Evolutionary conservation across 2,888 invertebrate species (phyloP).

Genomic region (Drosophila falleni): DNA sequence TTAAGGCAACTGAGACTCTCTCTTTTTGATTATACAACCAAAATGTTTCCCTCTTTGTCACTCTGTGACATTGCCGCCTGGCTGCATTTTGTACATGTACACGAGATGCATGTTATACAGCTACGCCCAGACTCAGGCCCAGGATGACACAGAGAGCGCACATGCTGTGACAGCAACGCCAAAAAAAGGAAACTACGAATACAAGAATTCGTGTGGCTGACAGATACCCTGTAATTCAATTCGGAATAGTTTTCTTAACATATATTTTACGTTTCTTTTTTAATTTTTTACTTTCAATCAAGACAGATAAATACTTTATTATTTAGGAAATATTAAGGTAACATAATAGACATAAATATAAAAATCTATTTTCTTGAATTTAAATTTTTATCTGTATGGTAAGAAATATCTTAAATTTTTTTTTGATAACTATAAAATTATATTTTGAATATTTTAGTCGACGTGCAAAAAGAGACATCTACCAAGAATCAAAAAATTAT

Average conservation of each 20-base stretch:
- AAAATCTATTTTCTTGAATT: neutral
- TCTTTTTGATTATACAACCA: slow-evolving; percentile 56
- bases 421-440: neutral
- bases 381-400: neutral
- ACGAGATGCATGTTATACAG: slow-evolving; percentile 67
- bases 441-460: neutral
- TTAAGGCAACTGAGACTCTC: slow-evolving; percentile 16
- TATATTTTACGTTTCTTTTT: no score
- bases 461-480: neutral
- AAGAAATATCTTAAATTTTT: no score
- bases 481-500: neutral
- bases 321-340: no score
- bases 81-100: slow-evolving; percentile 69
- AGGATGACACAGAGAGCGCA: slow-evolving; percentile 43
- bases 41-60: slow-evolving; percentile 17
- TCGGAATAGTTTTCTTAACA: neutral
- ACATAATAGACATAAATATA: no score
- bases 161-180: slow-evolving; percentile 54
- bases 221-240: neutral
- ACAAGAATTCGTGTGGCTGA: neutral
- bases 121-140: slow-evolving; percentile 44
- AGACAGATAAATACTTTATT: no score
- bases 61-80: slow-evolving; percentile 75
- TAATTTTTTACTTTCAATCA: no score
- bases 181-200: slow-evolving; percentile 2